Conservation (phyloP, 2,888 invertebrate species). For the Brachynemurus nebulosus region DNA sequence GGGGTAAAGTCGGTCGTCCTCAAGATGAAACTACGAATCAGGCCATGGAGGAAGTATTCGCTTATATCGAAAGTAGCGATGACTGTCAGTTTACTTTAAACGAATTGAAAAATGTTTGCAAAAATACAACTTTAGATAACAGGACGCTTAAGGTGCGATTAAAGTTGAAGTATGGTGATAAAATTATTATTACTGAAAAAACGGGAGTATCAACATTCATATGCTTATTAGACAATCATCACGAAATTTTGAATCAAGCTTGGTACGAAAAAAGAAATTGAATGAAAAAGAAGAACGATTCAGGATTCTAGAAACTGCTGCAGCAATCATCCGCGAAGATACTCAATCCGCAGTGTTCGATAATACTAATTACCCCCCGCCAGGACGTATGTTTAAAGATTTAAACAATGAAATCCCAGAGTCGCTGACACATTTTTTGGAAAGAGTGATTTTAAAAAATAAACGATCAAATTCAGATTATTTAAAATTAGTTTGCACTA, state of each 20-base stretch:
- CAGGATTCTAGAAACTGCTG: constrained; percentile 16
- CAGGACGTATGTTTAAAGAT: constrained; percentile 23
- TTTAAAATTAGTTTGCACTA: constrained; percentile 3
- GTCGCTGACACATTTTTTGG: constrained; percentile 20
- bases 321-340: constrained; percentile 14
- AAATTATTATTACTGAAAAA: constrained; percentile 23
- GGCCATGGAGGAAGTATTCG: constrained; percentile 26
- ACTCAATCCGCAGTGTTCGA: constrained; percentile 13
- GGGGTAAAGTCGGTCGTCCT: constrained; percentile 25
- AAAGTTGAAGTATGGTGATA: constrained; percentile 23
- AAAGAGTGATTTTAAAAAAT: constrained; percentile 23
- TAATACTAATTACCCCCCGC: constrained; percentile 22
- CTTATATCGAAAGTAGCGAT: constrained; percentile 25
- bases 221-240: constrained; percentile 12
- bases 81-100: constrained; percentile 19
- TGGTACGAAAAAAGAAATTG: constrained; percentile 20
- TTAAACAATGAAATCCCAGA: constrained; percentile 22
- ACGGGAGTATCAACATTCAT: constrained; percentile 12
- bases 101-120: constrained; percentile 19
- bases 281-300: constrained; percentile 21
- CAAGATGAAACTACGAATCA: constrained; percentile 21
- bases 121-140: constrained; percentile 20
- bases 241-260: constrained; percentile 18
- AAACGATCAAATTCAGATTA: constrained; percentile 16
- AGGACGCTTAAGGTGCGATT: constrained; percentile 22